phyloP scores from a whole-genome alignment of 2,113 vertebrate species.

The Epinephelus moara region DNA sequence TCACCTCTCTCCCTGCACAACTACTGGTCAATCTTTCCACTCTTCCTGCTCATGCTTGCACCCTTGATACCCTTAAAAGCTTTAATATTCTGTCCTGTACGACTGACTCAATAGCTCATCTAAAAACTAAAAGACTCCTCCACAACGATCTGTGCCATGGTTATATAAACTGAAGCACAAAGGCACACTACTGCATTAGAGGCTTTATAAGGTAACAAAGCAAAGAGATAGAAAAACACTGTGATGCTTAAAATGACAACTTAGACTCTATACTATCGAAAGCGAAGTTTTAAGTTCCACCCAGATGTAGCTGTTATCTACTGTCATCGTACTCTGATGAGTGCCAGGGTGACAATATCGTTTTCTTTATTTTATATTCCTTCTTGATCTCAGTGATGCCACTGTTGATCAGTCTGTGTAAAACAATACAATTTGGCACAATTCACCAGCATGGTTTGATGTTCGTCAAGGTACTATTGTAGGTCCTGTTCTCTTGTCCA shows the following conservation, averaged over 20 bases:
- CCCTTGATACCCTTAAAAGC: background rate
- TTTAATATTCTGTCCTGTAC: background rate
- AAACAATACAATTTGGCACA: background rate
- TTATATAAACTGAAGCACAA: background rate
- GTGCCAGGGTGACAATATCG: background rate
- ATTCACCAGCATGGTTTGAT: background rate
- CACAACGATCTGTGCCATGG: background rate
- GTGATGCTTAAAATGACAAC: background rate
- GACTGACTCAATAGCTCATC: background rate
- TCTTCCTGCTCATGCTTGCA: background rate
- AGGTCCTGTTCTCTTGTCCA: too few relatives aligned
- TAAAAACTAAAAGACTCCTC: background rate
- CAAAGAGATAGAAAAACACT: background rate
- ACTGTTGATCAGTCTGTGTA: background rate
- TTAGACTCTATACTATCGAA: background rate
- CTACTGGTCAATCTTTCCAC: background rate
- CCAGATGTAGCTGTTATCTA: background rate
- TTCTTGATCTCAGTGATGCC: too few relatives aligned
- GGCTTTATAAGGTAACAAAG: too few relatives aligned
- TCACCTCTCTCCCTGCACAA: background rate
- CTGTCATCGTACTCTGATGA: background rate
- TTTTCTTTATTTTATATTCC: background rate
- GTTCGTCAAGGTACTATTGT: background rate
- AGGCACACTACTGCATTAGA: background rate
- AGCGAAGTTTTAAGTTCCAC: background rate